A percentile compares a stretch with the other conserved stretches of the same genome.
Conservation (phyloP, 2,113 vertebrate species). For the Hipposideros armiger region DNA sequence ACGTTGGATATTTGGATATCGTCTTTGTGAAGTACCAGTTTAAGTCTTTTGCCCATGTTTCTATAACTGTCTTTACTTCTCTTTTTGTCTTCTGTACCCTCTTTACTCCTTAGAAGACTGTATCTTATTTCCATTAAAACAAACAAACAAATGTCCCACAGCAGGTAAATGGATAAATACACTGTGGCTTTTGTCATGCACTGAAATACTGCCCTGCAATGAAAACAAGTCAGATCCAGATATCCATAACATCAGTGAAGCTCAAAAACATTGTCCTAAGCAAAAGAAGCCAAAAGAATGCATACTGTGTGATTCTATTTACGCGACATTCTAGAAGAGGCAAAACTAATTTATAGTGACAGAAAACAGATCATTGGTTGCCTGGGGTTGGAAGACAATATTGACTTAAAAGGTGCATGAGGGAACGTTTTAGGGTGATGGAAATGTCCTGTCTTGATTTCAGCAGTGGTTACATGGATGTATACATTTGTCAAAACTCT, state of each 20-base stretch:
- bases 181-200: neutral
- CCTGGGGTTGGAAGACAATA: neutral
- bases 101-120: neutral
- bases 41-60: neutral
- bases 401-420: neutral
- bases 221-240: neutral
- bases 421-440: neutral
- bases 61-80: neutral
- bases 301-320: neutral
- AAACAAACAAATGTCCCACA: neutral
- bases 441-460: constrained; percentile 6
- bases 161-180: neutral
- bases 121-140: constrained; percentile 11
- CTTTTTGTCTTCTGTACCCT: neutral
- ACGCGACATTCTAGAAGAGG: neutral
- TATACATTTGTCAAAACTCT: neutral
- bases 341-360: neutral
- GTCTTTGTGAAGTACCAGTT: neutral
- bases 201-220: neutral
- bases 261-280: neutral
- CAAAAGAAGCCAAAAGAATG: constrained; percentile 12
- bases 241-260: neutral
- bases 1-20: neutral
- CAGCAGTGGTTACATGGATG: neutral
- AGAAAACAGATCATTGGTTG: neutral